Conservation (phyloP, 2,113 vertebrate species). For the Scytalopus superciliaris region DNA sequence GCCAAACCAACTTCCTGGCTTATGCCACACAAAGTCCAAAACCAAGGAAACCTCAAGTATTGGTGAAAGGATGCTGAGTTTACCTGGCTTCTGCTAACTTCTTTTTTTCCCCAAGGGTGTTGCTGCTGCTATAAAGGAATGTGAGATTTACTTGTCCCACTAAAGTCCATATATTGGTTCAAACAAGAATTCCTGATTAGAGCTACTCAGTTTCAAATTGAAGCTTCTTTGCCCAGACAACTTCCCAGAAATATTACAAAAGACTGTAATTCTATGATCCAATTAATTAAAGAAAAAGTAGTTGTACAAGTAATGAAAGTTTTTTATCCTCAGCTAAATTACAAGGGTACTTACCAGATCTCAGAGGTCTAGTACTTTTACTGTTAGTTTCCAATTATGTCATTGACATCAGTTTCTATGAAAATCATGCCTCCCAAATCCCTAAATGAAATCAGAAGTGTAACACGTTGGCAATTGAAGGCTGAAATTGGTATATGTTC, state of each 20-base stretch:
- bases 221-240: background rate
- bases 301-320: background rate
- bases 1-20: background rate
- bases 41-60: background rate
- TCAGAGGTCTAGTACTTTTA: background rate
- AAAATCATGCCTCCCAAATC: background rate
- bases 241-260: background rate
- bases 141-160: background rate
- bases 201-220: background rate
- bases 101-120: rapidly evolving
- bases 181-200: background rate
- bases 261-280: background rate
- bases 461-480: background rate
- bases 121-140: background rate
- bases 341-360: background rate
- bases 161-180: background rate
- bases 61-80: rapidly evolving
- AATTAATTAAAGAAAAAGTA: background rate
- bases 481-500: background rate
- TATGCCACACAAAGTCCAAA: background rate
- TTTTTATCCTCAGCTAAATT: background rate
- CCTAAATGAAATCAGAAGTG: background rate
- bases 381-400: background rate
- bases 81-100: background rate
- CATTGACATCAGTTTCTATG: background rate